Evolutionary conservation across 2,888 invertebrate species (phyloP), one percentile per base, ranked within the genome.

Genomic region (Tillus elongatus): DNA sequence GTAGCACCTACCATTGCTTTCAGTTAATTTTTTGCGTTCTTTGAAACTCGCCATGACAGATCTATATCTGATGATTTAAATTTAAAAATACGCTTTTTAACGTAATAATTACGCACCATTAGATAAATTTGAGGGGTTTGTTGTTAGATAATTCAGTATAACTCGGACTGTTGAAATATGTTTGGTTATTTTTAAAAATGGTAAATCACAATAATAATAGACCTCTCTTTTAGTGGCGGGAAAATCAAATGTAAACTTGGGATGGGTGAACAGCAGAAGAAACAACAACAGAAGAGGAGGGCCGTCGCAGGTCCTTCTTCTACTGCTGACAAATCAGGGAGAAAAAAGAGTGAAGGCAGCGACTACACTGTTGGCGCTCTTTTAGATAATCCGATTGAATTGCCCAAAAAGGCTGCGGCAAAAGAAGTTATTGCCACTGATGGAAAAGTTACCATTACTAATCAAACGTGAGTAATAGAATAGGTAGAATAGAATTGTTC

Each of bases 1-100:
- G 42, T 45, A 39, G 50, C 53, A 57, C 56, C 52, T 57, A 59
- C 56, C 56, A 53, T 48, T 46, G 53, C 49, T 46, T 41, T 54
- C 47, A 51, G 48, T 43, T 42, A 51, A 53, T 48, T 53, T 52
- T 47, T 53, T 51, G 40, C 51, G 51, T 46, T 52, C 50, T 49
- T 52, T 53, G 36, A 42, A 40, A 48, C 42, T 54, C 47, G 52
- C 52, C 50, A 50, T 54, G 47, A 53, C 47, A 47, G 42, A 36
- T 42, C 8, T 9, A 10, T 4, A 29, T 9, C 29, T 10, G 29
- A 29, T 10, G 10, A 29, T 9, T 29, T 29, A 9, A 9, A 19
- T 8, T 19, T 19, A 19, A 19, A 19, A n/a, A n/a, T n/a, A n/a
- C n/a, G n/a, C n/a, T n/a, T n/a, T n/a, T n/a, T n/a, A n/a, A n/a